Evolutionary conservation across 2,797 vertebrate species (phyloP), one percentile per base, ranked within the genome.

Genomic region (Diglossa cyanea): DNA sequence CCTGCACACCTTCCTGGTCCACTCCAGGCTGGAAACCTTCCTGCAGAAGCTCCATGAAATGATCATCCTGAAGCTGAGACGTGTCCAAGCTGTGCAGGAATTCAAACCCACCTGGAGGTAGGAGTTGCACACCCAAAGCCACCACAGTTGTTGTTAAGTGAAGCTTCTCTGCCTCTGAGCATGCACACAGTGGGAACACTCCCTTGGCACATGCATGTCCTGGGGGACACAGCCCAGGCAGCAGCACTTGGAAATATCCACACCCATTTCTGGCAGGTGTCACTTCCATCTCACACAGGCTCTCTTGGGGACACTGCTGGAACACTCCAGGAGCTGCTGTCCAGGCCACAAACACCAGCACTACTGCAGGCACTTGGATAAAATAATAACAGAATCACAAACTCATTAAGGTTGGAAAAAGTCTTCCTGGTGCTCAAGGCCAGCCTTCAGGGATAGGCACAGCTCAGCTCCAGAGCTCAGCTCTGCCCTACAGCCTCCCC

Each of bases 31-130:
- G 23, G 98, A 99, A 51, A 31, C 82, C 31, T 99, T 99, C 93
- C 97, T 99, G 57, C 95, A 99, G 95, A 99, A 99, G 96, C 98
- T 99, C 92, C 99, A 99, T 0, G 99, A 99, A 94, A 98, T 99
- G 97, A 98, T 99, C 19, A 16, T 98, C 84, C 91, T 99, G 77
- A 98, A 95, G 60, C 97, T 99, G 31, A 98, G 98, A 95, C 96
- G 42, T 30, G 80, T 96, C n/a, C 86, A 71, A 6, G 92, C 97
- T 17, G 98, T 97, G 17, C 97, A 95, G 44, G 95, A 95, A 13
- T 99, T 93, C 97, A 98, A 20, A 23, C 98, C 98, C 21, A 9
- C 9, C 0, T 99, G 99, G 99, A 95, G 98, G 99, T 99, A 98
- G 97, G 5, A 16, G 19, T 10, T 30, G 7, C 11, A 11, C 6